A percentile compares a stretch with the other conserved stretches of the same genome.
Evolutionary conservation across 2,113 vertebrate genomes (phyloP).

Genomic region (Oxyura jamaicensis): DNA sequence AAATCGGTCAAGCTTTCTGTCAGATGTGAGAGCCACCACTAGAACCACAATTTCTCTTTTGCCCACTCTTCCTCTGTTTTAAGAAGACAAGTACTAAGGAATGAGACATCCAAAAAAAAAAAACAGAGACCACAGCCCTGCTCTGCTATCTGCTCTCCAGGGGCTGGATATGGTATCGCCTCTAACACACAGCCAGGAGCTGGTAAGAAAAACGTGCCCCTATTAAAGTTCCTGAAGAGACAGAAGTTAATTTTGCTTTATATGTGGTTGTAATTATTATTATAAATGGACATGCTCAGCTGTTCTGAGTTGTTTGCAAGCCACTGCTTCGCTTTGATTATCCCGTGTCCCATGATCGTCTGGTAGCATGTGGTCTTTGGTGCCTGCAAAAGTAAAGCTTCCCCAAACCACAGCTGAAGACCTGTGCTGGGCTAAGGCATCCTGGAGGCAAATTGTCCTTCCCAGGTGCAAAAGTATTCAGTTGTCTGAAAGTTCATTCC

Average conservation of each 20-base stretch:
- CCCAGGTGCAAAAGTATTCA: neutral
- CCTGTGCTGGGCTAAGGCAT: neutral
- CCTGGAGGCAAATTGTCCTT: neutral
- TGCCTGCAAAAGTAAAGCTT: neutral
- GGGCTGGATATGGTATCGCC: neutral
- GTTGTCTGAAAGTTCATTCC: neutral
- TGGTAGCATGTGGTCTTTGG: neutral
- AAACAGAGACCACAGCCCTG: rapidly evolving
- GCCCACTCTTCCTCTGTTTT: neutral
- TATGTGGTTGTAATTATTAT: neutral
- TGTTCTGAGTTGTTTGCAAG: neutral
- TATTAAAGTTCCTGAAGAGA: neutral
- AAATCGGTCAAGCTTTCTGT: neutral
- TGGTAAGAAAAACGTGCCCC: neutral
- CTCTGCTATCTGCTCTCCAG: neutral
- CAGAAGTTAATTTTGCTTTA: neutral
- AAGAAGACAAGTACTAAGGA: neutral
- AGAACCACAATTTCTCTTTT: neutral
- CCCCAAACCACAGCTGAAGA: neutral
- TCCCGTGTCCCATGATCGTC: neutral
- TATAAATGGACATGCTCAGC: neutral
- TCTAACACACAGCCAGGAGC: neutral
- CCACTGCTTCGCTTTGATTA: neutral
- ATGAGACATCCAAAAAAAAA: neutral
- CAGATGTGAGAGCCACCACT: rapidly evolving